Percentiles rank a stretch among this genome's conserved stretches.
phyloP scores from a whole-genome alignment of 2,888 invertebrate genomes.

The Liopterus haemorrhoidalis region DNA sequence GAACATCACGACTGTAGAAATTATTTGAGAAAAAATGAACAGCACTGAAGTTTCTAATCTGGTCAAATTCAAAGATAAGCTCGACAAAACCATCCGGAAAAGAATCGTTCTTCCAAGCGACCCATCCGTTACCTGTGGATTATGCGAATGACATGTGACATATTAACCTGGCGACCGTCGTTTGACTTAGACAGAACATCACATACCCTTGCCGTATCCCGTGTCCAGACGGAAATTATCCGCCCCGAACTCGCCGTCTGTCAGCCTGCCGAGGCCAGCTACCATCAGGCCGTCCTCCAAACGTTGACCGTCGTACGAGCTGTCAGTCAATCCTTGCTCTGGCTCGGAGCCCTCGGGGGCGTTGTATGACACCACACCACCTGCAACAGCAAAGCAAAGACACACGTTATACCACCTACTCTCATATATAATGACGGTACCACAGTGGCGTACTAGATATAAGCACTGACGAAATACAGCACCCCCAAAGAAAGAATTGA shows the following conservation, averaged over 20 bases:
- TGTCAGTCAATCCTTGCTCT: conserved; percentile 52
- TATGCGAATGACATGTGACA: conserved; percentile 10
- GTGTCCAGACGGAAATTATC: conserved; percentile 58
- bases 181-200: conserved; percentile 3
- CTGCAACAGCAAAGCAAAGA: no score
- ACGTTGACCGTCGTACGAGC: conserved; percentile 59
- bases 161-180: not conserved
- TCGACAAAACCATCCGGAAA: conserved; percentile 54
- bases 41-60: conserved; percentile 59
- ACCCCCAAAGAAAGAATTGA: no score
- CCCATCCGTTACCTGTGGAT: conserved; percentile 62
- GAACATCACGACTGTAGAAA: conserved; percentile 61
- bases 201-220: conserved; percentile 54
- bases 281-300: conserved; percentile 45
- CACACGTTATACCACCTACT: no score
- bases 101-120: conserved; percentile 64
- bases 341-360: conserved; percentile 51
- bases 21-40: conserved; percentile 67
- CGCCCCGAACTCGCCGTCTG: conserved; percentile 59
- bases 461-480: no score
- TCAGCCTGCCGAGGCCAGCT: conserved; percentile 63
- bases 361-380: conserved; percentile 52
- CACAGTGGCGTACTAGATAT: no score
- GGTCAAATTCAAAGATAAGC: conserved; percentile 65
- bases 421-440: no score